A percentile compares a stretch with the other conserved stretches of the same genome.
These are phyloP conservation scores for Ophion obscuratus DNA, from an alignment of 2,888 invertebrate species.

Conservation along the genomic window DNA sequence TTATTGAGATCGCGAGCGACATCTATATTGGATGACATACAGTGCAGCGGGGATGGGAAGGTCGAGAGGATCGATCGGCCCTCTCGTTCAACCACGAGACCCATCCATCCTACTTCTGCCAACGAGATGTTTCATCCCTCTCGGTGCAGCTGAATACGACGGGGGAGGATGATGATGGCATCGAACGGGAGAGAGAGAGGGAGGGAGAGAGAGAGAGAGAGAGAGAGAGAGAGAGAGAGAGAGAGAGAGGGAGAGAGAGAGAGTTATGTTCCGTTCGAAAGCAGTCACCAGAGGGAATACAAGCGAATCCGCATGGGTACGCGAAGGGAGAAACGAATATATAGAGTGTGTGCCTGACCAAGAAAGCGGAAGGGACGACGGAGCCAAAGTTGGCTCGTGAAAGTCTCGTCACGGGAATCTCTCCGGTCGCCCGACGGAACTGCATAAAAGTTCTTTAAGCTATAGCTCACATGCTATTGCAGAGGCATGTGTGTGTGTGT, in stretches of 20 bases:
- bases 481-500: neutral
- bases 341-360: constrained; percentile 37
- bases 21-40: constrained; percentile 19
- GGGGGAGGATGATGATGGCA: constrained; percentile 15
- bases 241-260: neutral
- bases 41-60: constrained; percentile 48
- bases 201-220: neutral
- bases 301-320: constrained; percentile 30
- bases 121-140: constrained; percentile 55
- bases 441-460: constrained; percentile 62
- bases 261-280: constrained; percentile 38
- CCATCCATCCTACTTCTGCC: constrained; percentile 66
- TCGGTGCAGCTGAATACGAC: constrained; percentile 6
- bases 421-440: constrained; percentile 49
- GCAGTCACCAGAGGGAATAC: constrained; percentile 36
- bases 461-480: constrained; percentile 1
- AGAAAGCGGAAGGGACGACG: constrained; percentile 65
- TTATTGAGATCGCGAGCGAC: neutral
- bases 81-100: constrained; percentile 65
- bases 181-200: neutral
- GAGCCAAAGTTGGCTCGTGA: constrained; percentile 68
- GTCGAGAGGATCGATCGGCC: constrained; percentile 64
- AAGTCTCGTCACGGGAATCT: constrained; percentile 61
- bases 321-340: constrained; percentile 13
- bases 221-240: neutral